Evolutionary conservation across 1,140 invertebrate genomes (phyloP).

Genomic region (Heliconius himera): DNA sequence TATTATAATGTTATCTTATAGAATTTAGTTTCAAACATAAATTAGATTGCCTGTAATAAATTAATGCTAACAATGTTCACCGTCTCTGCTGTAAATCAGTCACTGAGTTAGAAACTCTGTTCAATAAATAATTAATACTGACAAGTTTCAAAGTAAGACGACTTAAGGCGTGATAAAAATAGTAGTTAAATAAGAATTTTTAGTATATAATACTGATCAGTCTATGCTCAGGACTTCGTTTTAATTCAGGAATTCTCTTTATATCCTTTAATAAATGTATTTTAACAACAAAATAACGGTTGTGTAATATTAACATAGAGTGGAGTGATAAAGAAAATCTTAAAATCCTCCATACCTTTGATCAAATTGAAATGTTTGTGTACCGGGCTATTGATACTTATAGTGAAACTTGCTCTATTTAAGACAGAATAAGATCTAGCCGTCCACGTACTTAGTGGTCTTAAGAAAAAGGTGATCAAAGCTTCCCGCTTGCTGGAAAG

Average conservation of each 20-base stretch:
- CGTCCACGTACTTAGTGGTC: no score
- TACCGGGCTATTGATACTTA: no score
- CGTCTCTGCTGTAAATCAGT: not conserved
- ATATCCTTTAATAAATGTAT: no score
- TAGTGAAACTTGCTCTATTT: no score
- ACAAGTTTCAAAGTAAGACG: not conserved
- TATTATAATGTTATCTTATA: not conserved
- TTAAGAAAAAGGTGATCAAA: no score
- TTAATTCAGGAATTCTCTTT: not conserved
- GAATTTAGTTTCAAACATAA: not conserved
- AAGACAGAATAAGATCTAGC: no score
- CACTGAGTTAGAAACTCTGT: not conserved
- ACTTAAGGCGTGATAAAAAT: not conserved
- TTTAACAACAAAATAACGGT: no score
- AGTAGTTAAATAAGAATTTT: not conserved
- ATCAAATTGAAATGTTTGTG: no score
- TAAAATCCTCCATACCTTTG: no score
- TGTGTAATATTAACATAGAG: no score
- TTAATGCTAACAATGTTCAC: constrained; percentile 8
- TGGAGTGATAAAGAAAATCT: no score
- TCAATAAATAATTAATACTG: not conserved
- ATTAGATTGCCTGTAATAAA: not conserved
- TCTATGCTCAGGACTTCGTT: not conserved
- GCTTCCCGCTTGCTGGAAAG: no score
- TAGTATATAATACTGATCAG: not conserved